Evolutionary conservation across 2,888 invertebrate genomes (phyloP).

Genomic region (Melolontha melolontha): DNA sequence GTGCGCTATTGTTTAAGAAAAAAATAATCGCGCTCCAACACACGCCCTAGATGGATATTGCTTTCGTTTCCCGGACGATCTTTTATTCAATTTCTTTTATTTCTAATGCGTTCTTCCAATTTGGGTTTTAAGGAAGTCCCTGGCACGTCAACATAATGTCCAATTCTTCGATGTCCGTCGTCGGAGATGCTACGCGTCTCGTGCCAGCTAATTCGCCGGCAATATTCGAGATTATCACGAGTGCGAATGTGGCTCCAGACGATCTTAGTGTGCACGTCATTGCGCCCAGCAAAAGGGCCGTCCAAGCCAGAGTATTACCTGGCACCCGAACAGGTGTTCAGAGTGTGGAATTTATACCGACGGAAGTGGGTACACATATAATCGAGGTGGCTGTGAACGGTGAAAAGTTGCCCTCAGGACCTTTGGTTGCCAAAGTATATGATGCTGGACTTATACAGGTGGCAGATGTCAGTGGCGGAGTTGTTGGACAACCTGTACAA

Average conservation of each 20-base stretch:
- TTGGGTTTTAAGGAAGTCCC: slow-evolving; percentile 80
- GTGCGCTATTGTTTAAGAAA: slow-evolving; percentile 16
- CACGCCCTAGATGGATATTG: neutral
- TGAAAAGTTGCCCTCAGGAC: slow-evolving; percentile 89
- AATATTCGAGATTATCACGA: slow-evolving; percentile 88
- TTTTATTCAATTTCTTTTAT: slow-evolving; percentile 4
- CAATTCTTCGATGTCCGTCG: slow-evolving; percentile 77
- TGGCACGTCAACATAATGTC: slow-evolving; percentile 94
- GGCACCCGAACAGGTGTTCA: slow-evolving; percentile 81
- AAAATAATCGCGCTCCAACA: slow-evolving; percentile 11
- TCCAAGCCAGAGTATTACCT: slow-evolving; percentile 85
- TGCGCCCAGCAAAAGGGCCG: slow-evolving; percentile 87
- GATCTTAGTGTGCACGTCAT: slow-evolving; percentile 76
- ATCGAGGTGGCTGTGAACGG: slow-evolving; percentile 91
- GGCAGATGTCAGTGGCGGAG: slow-evolving; percentile 92
- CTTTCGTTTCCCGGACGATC: neutral
- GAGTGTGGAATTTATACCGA: slow-evolving; percentile 91
- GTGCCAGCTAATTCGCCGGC: slow-evolving; percentile 92
- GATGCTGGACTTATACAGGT: slow-evolving; percentile 94
- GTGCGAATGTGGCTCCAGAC: slow-evolving; percentile 68
- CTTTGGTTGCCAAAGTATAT: slow-evolving; percentile 93
- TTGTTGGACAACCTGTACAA: slow-evolving; percentile 95
- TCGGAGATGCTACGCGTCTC: slow-evolving; percentile 89
- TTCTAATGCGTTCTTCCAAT: slow-evolving; percentile 11
- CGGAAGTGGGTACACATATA: slow-evolving; percentile 94